Conservation (phyloP, 2,113 vertebrate genomes). For the Paradoxurus hermaphroditus region DNA sequence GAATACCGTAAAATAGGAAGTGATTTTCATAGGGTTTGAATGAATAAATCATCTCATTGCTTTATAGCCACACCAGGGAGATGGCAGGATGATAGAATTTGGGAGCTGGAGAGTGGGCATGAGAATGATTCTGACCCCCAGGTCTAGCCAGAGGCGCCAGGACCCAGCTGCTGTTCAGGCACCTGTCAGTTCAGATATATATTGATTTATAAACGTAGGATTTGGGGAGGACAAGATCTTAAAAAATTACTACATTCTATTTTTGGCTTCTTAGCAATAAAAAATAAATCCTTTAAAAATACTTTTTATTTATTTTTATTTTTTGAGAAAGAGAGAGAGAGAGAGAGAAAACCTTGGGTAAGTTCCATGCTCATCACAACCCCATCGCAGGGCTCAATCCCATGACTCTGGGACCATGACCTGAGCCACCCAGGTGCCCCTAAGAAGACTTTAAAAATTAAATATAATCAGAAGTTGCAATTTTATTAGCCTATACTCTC, state of each 20-base stretch:
- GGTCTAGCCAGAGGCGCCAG: not conserved
- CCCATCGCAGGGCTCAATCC: no score
- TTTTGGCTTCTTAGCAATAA: constrained; percentile 11
- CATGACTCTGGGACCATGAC: no score
- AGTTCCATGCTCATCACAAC: no score
- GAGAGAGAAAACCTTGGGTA: no score
- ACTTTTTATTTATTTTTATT: not conserved
- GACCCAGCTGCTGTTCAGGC: no score
- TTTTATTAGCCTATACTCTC: not conserved
- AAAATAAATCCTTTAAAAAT: not conserved
- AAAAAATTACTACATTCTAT: not conserved
- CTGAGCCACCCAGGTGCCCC: no score
- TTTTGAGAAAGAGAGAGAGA: no score
- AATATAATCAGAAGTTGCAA: not conserved
- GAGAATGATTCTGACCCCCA: not conserved
- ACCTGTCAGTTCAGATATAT: not conserved
- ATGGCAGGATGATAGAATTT: not conserved
- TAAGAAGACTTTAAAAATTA: not conserved
- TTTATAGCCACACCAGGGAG: not conserved
- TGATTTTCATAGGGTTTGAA: not conserved
- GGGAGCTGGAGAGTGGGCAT: not conserved
- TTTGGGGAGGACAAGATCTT: not conserved
- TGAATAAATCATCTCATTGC: not conserved
- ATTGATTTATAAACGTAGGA: not conserved
- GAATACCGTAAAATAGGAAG: not conserved